These are phyloP conservation scores for Cyclophora albipunctata DNA, from an alignment of 2,888 invertebrate genomes.

Conservation along the genomic window DNA sequence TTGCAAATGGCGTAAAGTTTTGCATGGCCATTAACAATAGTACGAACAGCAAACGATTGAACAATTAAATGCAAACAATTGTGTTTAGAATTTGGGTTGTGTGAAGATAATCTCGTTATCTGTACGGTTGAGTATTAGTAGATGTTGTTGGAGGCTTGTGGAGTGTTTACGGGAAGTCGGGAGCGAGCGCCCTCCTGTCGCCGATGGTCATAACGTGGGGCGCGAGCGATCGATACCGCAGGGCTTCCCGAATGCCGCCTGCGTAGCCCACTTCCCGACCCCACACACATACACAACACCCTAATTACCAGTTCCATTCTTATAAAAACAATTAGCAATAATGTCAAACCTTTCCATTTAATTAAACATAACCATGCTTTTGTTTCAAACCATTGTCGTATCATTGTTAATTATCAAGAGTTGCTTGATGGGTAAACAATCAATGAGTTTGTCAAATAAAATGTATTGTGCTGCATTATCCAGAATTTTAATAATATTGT, in stretches of 20 bases:
- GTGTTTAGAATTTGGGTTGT: no score
- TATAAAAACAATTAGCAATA: conserved; percentile 28
- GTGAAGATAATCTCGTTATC: background rate
- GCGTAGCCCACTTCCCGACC: conserved; percentile 34
- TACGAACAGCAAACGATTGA: no score
- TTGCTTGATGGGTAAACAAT: conserved; percentile 4
- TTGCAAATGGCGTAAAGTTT: no score
- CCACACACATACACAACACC: conserved; percentile 38
- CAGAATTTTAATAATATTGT: no score
- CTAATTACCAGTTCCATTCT: conserved; percentile 30
- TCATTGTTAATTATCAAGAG: conserved; percentile 2
- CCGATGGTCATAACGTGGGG: conserved; percentile 67
- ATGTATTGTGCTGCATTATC: no score
- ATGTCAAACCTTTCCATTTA: conserved; percentile 1
- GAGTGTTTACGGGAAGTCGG: conserved; percentile 53
- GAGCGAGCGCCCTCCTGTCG: conserved; percentile 67
- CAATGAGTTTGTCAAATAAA: conserved; percentile 1
- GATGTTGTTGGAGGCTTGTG: conserved; percentile 34
- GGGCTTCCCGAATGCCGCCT: conserved; percentile 55
- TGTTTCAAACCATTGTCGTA: no score
- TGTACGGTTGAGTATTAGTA: conserved; percentile 14
- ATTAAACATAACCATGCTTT: background rate
- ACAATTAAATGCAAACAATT: no score
- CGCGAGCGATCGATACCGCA: conserved; percentile 64
- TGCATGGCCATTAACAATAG: no score